Percentiles rank a stretch among this genome's conserved stretches.
Evolutionary conservation across 2,797 vertebrate species (phyloP).

Genomic region (Arctocebus calabarensis): DNA sequence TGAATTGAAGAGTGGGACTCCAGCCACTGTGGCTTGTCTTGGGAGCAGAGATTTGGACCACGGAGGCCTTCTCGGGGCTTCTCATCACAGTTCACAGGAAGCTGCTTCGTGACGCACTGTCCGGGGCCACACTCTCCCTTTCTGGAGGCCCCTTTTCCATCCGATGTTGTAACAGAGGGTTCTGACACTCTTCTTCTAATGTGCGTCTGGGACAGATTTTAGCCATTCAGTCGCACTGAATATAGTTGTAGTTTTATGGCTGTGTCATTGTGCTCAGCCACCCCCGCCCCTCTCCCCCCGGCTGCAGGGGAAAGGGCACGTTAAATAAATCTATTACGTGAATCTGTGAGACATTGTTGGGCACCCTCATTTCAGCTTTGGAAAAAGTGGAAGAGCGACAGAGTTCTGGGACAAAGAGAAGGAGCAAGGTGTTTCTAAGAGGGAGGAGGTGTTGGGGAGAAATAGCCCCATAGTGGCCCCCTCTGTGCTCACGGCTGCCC

Average conservation of each 20-base stretch:
- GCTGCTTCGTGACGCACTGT: not conserved
- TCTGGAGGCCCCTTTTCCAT: slow-evolving; percentile 58
- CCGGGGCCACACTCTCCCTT: not conserved
- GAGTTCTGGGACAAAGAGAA: not conserved
- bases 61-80: not conserved
- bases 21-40: not conserved
- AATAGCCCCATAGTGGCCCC: fast-evolving
- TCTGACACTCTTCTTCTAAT: slow-evolving; percentile 10
- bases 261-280: not conserved
- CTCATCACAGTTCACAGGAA: not conserved
- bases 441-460: not conserved
- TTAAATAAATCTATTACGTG: slow-evolving; percentile 7
- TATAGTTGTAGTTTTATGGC: slow-evolving; percentile 21
- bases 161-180: slow-evolving; percentile 29
- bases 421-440: fast-evolving
- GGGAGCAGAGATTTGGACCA: not conserved
- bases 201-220: slow-evolving; percentile 42
- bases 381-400: not conserved
- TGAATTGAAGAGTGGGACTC: not conserved
- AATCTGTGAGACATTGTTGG: not conserved
- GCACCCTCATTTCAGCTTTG: not conserved
- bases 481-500: fast-evolving
- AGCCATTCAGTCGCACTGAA: slow-evolving; percentile 26
- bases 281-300: not conserved
- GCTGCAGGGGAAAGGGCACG: not conserved